phyloP scores from a whole-genome alignment of 2,797 vertebrate genomes.

The Otus scops region DNA sequence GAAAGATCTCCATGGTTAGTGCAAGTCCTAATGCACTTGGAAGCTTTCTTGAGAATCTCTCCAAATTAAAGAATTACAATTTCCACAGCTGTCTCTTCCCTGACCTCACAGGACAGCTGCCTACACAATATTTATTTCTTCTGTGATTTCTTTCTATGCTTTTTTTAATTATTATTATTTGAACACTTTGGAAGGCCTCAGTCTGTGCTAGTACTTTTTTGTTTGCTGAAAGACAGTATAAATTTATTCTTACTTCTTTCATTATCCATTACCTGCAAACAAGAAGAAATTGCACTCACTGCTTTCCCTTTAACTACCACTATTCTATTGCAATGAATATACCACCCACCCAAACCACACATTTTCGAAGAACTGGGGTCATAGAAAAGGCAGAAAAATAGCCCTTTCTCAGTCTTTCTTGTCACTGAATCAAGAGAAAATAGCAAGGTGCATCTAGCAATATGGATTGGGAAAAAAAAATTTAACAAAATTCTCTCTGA shows the following conservation, averaged over 20 bases:
- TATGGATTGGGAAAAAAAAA: neutral
- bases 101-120: neutral
- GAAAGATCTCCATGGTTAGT: neutral
- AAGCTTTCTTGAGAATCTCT: neutral
- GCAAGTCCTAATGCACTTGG: neutral
- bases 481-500: neutral
- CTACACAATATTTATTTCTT: neutral
- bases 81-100: neutral
- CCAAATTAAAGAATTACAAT: neutral
- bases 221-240: neutral
- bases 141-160: neutral
- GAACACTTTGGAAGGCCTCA: neutral
- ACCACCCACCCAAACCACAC: neutral
- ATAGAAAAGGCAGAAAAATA: conserved; percentile 3
- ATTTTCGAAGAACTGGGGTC: neutral
- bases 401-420: conserved; percentile 5
- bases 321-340: neutral
- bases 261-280: neutral
- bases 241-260: neutral
- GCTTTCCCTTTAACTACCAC: neutral
- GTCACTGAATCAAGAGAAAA: neutral
- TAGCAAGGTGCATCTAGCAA: neutral
- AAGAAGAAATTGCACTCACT: neutral
- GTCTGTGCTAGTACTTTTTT: neutral
- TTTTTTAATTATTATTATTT: neutral